Evolutionary conservation across 2,888 invertebrate species (phyloP).

Genomic region (Incurvaria masculella): DNA sequence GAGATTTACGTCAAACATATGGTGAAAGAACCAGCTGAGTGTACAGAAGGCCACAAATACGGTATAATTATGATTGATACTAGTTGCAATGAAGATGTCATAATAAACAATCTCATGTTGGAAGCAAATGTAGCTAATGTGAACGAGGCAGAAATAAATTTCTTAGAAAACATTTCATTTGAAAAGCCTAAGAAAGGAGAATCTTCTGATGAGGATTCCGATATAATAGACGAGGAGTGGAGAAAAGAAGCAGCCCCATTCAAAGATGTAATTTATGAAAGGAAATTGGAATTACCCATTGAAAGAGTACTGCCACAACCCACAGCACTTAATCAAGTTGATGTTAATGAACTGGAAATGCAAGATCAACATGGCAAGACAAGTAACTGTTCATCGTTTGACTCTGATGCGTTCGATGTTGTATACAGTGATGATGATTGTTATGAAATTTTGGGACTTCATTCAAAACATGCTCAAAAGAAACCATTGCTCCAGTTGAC

Average conservation of each 20-base stretch:
- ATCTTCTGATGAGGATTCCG: constrained; percentile 2
- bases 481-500: too few relatives aligned
- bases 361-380: too few relatives aligned
- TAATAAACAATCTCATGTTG: constrained; percentile 49
- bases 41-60: constrained; percentile 45
- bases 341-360: too few relatives aligned
- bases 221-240: not conserved
- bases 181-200: constrained; percentile 6
- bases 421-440: too few relatives aligned
- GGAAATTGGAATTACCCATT: too few relatives aligned
- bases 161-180: constrained; percentile 17
- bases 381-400: too few relatives aligned
- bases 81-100: constrained; percentile 29
- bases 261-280: too few relatives aligned
- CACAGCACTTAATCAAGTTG: too few relatives aligned
- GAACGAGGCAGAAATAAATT: constrained; percentile 14
- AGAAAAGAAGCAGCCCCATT: not conserved
- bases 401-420: too few relatives aligned
- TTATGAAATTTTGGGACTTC: too few relatives aligned
- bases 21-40: constrained; percentile 30
- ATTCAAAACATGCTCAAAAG: too few relatives aligned
- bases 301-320: too few relatives aligned
- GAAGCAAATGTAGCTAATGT: constrained; percentile 43
- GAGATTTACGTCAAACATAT: constrained; percentile 39
- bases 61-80: constrained; percentile 49